These are phyloP conservation scores for Tigriopus japonicus DNA, from an alignment of 1,140 invertebrate species.

Conservation along the genomic window DNA sequence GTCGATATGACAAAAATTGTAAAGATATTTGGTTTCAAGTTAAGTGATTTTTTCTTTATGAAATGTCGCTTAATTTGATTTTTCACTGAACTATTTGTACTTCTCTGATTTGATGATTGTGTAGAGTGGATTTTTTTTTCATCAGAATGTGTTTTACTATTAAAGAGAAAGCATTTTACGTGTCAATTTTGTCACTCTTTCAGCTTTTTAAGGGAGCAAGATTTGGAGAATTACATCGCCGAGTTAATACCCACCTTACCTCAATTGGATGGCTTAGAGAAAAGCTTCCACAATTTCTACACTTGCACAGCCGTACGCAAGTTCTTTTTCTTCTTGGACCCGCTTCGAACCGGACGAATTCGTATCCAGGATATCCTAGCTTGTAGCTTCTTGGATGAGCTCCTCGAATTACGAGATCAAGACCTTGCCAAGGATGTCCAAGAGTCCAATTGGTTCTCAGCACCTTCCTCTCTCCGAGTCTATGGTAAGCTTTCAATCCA, in stretches of 20 bases:
- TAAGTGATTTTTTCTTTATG: too few relatives aligned
- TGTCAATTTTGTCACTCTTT: constrained; percentile 35
- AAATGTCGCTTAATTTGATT: too few relatives aligned
- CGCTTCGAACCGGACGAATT: constrained; percentile 61
- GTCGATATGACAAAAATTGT: too few relatives aligned
- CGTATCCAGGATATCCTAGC: constrained; percentile 76
- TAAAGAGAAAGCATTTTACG: too few relatives aligned
- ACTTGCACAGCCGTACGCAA: constrained; percentile 85
- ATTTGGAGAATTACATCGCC: constrained; percentile 82
- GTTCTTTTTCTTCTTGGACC: constrained; percentile 88
- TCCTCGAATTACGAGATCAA: constrained; percentile 70
- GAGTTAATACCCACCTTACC: constrained; percentile 77
- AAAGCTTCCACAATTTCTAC: constrained; percentile 88
- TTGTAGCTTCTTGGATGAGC: constrained; percentile 75
- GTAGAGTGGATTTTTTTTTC: too few relatives aligned
- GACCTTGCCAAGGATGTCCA: constrained; percentile 57
- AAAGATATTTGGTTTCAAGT: too few relatives aligned
- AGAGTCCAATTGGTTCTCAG: constrained; percentile 86
- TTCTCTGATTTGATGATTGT: too few relatives aligned
- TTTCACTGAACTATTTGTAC: too few relatives aligned
- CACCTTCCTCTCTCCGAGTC: constrained; percentile 63
- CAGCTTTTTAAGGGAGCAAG: constrained; percentile 31
- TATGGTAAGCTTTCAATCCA: constrained; percentile 44
- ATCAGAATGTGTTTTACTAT: too few relatives aligned
- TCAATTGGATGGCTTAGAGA: constrained; percentile 69